Percentiles rank a stretch among this genome's conserved stretches.
Evolutionary conservation across 2,888 invertebrate species (phyloP).

Genomic region (Ramazzottius varieornatus): DNA sequence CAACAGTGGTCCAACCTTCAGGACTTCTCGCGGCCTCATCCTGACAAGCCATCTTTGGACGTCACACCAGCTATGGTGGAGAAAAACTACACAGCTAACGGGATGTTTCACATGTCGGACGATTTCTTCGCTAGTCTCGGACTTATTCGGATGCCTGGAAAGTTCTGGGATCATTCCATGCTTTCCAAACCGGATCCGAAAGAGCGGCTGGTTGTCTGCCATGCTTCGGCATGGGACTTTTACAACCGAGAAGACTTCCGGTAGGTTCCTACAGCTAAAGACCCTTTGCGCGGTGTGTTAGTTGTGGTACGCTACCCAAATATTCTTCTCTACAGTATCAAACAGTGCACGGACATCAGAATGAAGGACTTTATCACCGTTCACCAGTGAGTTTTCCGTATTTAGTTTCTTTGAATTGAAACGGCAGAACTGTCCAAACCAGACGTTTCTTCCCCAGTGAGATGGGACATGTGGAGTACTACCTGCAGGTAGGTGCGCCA

Average conservation of each 20-base stretch:
- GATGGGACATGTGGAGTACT: slow-evolving; percentile 1
- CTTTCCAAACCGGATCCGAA: slow-evolving; percentile 47
- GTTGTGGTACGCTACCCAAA: too few species aligned
- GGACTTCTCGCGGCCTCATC: slow-evolving; percentile 25
- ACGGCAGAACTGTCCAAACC: not conserved
- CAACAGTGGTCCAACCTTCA: slow-evolving; percentile 8
- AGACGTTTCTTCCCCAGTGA: not conserved
- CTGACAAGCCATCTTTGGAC: slow-evolving; percentile 39
- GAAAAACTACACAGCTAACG: slow-evolving; percentile 7
- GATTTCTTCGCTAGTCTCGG: slow-evolving; percentile 16
- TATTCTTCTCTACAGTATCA: slow-evolving; percentile 17
- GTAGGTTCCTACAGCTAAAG: too few species aligned
- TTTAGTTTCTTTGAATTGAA: not conserved
- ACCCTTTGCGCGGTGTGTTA: too few species aligned
- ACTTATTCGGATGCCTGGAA: slow-evolving; percentile 45
- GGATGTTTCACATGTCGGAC: slow-evolving; percentile 11
- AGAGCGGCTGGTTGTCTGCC: slow-evolving; percentile 30
- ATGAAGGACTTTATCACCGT: slow-evolving; percentile 17
- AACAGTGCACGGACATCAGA: slow-evolving; percentile 18
- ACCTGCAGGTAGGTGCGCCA: too few species aligned
- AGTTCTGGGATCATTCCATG: slow-evolving; percentile 59
- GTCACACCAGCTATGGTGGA: slow-evolving; percentile 42
- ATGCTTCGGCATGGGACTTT: slow-evolving; percentile 56
- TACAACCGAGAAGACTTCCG: slow-evolving; percentile 57
- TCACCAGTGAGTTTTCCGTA: slow-evolving; percentile 14